These are phyloP conservation scores for Sialis fuliginosa DNA, from an alignment of 2,888 invertebrate species.

Conservation along the genomic window DNA sequence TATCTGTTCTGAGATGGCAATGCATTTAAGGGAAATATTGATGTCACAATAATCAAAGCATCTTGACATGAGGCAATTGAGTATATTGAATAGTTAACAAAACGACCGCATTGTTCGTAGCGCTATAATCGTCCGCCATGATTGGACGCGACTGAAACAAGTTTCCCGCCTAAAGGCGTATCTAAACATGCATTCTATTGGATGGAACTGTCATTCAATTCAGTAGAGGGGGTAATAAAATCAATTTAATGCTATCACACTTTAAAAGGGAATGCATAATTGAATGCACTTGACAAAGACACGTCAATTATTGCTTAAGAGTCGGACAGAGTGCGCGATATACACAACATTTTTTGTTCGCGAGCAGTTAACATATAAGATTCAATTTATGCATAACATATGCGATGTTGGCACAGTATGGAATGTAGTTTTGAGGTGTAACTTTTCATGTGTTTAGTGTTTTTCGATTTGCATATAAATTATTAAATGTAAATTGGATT, in stretches of 20 bases:
- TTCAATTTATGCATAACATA: neutral
- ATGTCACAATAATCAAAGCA: no score
- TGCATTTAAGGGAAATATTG: no score
- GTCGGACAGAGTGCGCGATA: neutral
- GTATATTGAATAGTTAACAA: no score
- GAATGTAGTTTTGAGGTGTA: no score
- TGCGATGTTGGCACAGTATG: neutral
- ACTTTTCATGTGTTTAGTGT: no score
- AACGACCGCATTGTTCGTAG: no score
- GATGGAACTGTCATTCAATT: no score
- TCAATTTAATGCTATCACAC: slow-evolving; percentile 28
- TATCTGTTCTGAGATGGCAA: no score
- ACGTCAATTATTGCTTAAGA: neutral
- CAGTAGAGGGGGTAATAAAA: slow-evolving; percentile 25
- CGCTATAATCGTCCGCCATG: neutral
- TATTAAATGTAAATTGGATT: no score
- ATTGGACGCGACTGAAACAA: neutral
- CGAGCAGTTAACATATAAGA: neutral
- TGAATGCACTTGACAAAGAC: neutral
- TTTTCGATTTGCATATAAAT: no score
- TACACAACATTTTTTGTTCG: neutral
- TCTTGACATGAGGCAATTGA: no score
- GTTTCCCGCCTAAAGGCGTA: slow-evolving; percentile 3
- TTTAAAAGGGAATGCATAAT: slow-evolving; percentile 7
- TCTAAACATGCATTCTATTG: neutral